Percentiles rank a stretch among this genome's conserved stretches.
Evolutionary conservation across 2,888 invertebrate genomes (phyloP).

Genomic region (Diarsia brunnea): DNA sequence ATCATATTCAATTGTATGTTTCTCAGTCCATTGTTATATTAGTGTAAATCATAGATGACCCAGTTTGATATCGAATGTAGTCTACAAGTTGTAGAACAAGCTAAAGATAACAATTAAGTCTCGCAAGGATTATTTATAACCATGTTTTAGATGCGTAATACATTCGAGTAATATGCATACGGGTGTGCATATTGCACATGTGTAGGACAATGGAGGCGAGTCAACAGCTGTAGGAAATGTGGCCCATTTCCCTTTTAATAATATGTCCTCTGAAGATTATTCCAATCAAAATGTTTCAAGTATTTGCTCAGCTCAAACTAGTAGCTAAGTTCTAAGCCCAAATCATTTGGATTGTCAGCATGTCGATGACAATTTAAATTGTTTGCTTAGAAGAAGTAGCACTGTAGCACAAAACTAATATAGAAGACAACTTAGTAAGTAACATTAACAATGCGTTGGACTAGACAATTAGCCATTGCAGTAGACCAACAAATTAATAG

Average conservation of each 20-base stretch:
- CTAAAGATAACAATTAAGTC: slow-evolving; percentile 40
- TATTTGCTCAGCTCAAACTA: no score
- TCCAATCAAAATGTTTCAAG: background rate
- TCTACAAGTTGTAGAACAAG: slow-evolving; percentile 32
- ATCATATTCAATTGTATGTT: slow-evolving; percentile 42
- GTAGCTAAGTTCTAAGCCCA: no score
- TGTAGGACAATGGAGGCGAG: background rate
- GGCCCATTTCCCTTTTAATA: background rate
- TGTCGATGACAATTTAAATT: no score
- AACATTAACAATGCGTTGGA: background rate
- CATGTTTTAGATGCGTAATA: slow-evolving; percentile 13
- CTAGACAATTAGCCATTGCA: slow-evolving; percentile 22
- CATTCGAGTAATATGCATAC: slow-evolving; percentile 10
- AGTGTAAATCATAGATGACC: slow-evolving; percentile 52
- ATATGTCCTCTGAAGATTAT: slow-evolving; percentile 7
- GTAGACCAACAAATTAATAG: slow-evolving; percentile 34
- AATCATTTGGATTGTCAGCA: no score
- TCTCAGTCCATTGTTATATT: slow-evolving; percentile 49
- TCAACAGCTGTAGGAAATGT: slow-evolving; percentile 35
- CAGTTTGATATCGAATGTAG: slow-evolving; percentile 35
- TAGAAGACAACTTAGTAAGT: background rate
- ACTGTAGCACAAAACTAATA: background rate
- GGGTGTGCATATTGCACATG: slow-evolving; percentile 37
- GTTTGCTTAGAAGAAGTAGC: no score
- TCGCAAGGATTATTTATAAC: slow-evolving; percentile 30